Evolutionary conservation across 2,113 vertebrate genomes (phyloP).

Genomic region (Dromas ardeola): DNA sequence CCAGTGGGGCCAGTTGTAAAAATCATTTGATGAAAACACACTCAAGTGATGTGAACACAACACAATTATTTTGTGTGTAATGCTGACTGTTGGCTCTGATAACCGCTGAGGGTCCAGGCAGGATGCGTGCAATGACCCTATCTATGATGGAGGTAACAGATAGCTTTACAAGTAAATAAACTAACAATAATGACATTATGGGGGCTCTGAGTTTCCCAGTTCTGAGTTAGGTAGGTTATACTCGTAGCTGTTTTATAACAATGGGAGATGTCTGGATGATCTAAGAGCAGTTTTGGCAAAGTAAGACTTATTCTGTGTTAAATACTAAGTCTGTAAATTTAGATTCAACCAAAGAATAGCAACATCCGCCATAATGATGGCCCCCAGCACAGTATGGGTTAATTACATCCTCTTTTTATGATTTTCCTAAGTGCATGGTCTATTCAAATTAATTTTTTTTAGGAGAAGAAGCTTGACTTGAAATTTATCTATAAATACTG

Average conservation of each 20-base stretch:
- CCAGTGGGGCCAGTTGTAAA: not conserved
- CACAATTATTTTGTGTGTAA: not conserved
- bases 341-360: not conserved
- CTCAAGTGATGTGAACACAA: not conserved
- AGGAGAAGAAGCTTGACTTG: not conserved
- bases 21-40: not conserved
- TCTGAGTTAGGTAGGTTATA: not conserved
- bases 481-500: not conserved
- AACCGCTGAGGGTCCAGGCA: rapidly evolving
- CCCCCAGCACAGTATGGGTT: not conserved
- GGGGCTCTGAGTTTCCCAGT: not conserved
- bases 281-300: not conserved
- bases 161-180: not conserved
- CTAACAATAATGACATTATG: not conserved
- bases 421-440: not conserved
- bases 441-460: not conserved
- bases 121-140: not conserved
- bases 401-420: not conserved
- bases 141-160: not conserved
- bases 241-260: not conserved
- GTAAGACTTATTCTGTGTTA: not conserved
- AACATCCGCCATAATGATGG: not conserved
- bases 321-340: not conserved
- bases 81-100: not conserved
- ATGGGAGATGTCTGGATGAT: not conserved